Percentiles rank a stretch among this genome's conserved stretches.
Evolutionary conservation across 2,888 invertebrate species (phyloP).

Genomic region (Orgyia antiqua): DNA sequence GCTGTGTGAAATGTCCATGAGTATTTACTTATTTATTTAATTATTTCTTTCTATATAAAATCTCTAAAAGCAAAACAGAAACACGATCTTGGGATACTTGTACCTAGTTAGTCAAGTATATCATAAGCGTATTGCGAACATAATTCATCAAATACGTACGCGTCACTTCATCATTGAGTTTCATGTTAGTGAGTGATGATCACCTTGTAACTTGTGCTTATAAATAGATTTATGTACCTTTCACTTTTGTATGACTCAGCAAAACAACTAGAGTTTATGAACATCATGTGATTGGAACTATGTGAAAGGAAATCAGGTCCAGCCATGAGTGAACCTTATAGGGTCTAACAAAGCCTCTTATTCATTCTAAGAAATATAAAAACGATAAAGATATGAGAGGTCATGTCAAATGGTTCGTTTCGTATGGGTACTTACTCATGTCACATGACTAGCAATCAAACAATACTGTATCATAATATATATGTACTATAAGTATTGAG

Average conservation of each 20-base stretch:
- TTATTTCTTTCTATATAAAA: too few species aligned
- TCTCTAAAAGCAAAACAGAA: too few species aligned
- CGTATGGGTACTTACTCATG: constrained; percentile 12
- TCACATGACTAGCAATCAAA: constrained; percentile 27
- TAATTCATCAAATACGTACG: background rate
- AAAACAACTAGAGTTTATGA: constrained; percentile 11
- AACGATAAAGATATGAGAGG: constrained; percentile 16
- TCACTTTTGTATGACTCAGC: constrained; percentile 12
- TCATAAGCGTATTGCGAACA: too few species aligned
- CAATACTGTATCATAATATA: constrained; percentile 24
- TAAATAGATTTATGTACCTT: constrained; percentile 17
- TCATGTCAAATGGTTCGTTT: constrained; percentile 23
- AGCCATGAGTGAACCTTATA: constrained; percentile 26
- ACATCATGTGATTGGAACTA: constrained; percentile 44
- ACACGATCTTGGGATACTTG: too few species aligned
- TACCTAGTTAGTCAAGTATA: too few species aligned
- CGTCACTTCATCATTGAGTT: background rate
- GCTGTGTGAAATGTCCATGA: too few species aligned
- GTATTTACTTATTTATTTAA: too few species aligned
- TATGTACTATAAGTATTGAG: constrained; percentile 12
- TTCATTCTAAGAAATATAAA: constrained; percentile 8
- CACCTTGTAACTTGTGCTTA: constrained; percentile 9
- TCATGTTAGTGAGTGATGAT: constrained; percentile 1
- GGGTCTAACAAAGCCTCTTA: constrained; percentile 22
- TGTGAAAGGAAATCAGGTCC: constrained; percentile 40